phyloP scores from a whole-genome alignment of 2,888 invertebrate species.

The Chymomyza amoena region DNA sequence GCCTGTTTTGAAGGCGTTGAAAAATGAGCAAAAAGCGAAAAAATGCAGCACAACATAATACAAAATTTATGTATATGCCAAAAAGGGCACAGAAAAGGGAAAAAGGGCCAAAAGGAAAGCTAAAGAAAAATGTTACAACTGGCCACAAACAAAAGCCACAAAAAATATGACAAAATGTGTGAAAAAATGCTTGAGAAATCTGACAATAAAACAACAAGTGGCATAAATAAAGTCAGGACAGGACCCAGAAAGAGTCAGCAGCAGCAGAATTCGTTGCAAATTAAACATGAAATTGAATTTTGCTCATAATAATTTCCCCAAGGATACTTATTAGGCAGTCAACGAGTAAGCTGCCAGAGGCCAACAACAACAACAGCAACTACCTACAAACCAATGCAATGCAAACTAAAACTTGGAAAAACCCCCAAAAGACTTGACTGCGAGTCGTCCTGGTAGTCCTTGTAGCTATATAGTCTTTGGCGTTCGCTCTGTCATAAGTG shows the following conservation, averaged over 20 bases:
- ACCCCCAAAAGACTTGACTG: background rate
- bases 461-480: constrained; percentile 14
- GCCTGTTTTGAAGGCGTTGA: background rate
- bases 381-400: background rate
- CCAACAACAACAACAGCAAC: background rate
- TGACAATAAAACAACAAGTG: background rate
- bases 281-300: constrained; percentile 73
- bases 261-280: constrained; percentile 57
- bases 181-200: constrained; percentile 25
- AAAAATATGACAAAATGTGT: constrained; percentile 25
- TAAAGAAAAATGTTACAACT: constrained; percentile 11
- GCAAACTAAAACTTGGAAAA: constrained; percentile 29
- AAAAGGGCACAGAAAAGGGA: constrained; percentile 44
- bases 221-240: background rate
- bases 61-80: constrained; percentile 54
- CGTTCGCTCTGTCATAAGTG: constrained; percentile 58
- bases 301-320: constrained; percentile 74
- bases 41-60: constrained; percentile 42
- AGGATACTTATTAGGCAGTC: constrained; percentile 64
- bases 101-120: background rate
- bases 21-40: constrained; percentile 24
- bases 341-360: background rate
- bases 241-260: background rate
- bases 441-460: background rate
- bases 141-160: constrained; percentile 8